Base-by-base conservation (phyloP, 2,113 vertebrate species). In the Microtus oregoni region DNA sequence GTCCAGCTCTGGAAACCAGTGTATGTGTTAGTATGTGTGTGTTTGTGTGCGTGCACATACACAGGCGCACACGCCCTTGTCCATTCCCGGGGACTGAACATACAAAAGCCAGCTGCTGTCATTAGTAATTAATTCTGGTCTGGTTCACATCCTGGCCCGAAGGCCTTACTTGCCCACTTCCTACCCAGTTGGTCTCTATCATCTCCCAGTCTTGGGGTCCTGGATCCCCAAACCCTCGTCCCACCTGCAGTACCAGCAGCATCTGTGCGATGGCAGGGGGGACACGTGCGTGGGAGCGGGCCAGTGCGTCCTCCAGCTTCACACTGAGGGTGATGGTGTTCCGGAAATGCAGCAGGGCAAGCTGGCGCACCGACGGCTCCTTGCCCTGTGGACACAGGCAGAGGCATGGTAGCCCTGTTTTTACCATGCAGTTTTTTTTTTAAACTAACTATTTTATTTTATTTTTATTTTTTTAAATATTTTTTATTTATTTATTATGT, bases 211-310 rank as follows among this genome's bases (percentile, higher is more conserved):
- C 3, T 1, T 61, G 3, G 1, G 44, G 77, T 44, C 12, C 70
- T n/a, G n/a, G 52, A 28, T 63, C n/a, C n/a, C 72, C 52, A 35
- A 44, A 9, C 67, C 41, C 73, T 1, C 0, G 3, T 83, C 88
- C 4, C 98, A 99, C 99, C 99, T 99, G 99, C 26, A 99, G 98
- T 94, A 99, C 99, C 90, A 99, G 98, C 97, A 99, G 98, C 99
- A 99, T 99, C 98, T 99, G 99, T 86, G 99, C 99, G 70, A 99
- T 98, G 86, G 99, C 99, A 2, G 99, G 99, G 15, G 99, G 99
- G 68, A 99, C 99, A 35, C 99, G 98, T 63, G 99, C 99, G 5
- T 99, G 99, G 47, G 99, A 98, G 12, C 99, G 99, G 77, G 99
- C 98, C 92, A 99, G 97, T 2, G 99, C 99, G 38, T 99, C 99